Conservation (phyloP, 2,888 invertebrate species). For the Melangyna quadrimaculata region DNA sequence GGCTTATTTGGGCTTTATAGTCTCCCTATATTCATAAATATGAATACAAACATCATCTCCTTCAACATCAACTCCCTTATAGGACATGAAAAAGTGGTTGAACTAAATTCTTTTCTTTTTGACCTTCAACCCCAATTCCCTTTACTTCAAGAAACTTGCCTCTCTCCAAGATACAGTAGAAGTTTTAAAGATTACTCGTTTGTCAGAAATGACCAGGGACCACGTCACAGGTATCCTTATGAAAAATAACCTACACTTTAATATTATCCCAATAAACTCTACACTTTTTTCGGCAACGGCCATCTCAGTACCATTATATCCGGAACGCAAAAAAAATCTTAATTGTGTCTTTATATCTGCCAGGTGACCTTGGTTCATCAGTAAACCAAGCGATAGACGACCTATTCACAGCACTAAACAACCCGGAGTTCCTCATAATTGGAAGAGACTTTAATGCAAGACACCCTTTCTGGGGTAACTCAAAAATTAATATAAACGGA, state of each 20-base stretch:
- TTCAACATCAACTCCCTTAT: not conserved
- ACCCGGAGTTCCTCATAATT: not conserved
- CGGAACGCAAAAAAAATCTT: not conserved
- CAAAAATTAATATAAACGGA: not conserved
- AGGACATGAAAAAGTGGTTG: not conserved
- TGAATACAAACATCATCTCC: not conserved
- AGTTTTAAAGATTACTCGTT: not conserved
- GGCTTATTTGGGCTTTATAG: not conserved
- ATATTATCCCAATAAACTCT: not conserved
- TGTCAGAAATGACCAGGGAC: not conserved
- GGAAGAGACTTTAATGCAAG: too few relatives aligned
- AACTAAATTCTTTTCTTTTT: not conserved
- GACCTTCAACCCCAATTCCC: not conserved
- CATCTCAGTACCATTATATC: not conserved
- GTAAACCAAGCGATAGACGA: not conserved
- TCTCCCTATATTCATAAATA: not conserved
- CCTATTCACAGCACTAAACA: not conserved
- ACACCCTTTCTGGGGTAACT: not conserved
- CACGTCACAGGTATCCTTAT: not conserved
- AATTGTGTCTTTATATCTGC: not conserved
- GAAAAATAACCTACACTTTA: not conserved
- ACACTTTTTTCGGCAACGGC: not conserved
- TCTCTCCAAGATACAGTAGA: too few relatives aligned
- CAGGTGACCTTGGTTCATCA: not conserved
- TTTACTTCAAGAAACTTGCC: not conserved